Conservation (phyloP, 2,113 vertebrate species). For the Danio rerio region GRCz12tu NC_133182.1:70827001-70827500, state of each 20-base stretch:
- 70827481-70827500: not conserved
- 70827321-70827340: not conserved
- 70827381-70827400: slow-evolving; percentile 54
- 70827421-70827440: slow-evolving; percentile 39
- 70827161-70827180: too few relatives aligned
- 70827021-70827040: too few relatives aligned
- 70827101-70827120: too few relatives aligned
- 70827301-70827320: not conserved
- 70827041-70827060: too few relatives aligned
- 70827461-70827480: slow-evolving; percentile 36
- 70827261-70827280: slow-evolving; percentile 4
- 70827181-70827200: too few relatives aligned
- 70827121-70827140: too few relatives aligned
- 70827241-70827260: not conserved
- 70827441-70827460: slow-evolving; percentile 19
- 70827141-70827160: too few relatives aligned
- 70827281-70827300: not conserved
- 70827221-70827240: too few relatives aligned
- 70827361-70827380: slow-evolving; percentile 21
- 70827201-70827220: too few relatives aligned
- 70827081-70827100: too few relatives aligned
- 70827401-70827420: slow-evolving; percentile 48
- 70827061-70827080: too few relatives aligned
- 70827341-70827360: not conserved
- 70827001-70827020: too few relatives aligned